Evolutionary conservation across 1,140 invertebrate species (phyloP).

Genomic region (Akabosia matsudoensis): DNA sequence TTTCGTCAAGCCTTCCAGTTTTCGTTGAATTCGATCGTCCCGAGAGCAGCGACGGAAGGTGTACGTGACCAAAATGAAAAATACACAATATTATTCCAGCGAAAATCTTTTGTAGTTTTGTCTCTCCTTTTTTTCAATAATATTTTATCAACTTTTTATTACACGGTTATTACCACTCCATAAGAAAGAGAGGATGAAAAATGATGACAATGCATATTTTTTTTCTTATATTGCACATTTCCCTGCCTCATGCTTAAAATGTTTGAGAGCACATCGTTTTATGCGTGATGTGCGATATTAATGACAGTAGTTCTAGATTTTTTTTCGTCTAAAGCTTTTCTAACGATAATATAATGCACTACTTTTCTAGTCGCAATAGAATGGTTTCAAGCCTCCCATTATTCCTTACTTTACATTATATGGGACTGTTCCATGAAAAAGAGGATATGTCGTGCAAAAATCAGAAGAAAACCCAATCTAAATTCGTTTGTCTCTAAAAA

Average conservation of each 20-base stretch:
- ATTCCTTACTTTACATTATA: too few species aligned
- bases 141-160: not conserved
- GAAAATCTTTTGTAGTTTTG: not conserved
- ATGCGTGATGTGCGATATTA: not conserved
- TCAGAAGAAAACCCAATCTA: too few species aligned
- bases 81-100: not conserved
- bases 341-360: too few species aligned
- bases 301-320: not conserved
- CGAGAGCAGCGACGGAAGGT: constrained; percentile 5
- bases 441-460: too few species aligned
- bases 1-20: constrained; percentile 53
- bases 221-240: constrained; percentile 14
- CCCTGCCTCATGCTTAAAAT: not conserved
- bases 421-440: too few species aligned
- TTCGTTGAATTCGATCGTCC: constrained; percentile 31
- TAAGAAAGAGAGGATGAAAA: not conserved
- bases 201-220: constrained; percentile 22
- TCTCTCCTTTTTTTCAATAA: not conserved
- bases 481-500: too few species aligned
- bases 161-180: not conserved
- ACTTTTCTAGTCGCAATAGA: too few species aligned
- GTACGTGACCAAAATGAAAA: constrained; percentile 26
- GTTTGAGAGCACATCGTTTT: not conserved
- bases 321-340: too few species aligned
- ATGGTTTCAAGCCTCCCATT: too few species aligned